Conservation (phyloP, 1,140 invertebrate genomes). For the Propsilocerus akamusi region DNA sequence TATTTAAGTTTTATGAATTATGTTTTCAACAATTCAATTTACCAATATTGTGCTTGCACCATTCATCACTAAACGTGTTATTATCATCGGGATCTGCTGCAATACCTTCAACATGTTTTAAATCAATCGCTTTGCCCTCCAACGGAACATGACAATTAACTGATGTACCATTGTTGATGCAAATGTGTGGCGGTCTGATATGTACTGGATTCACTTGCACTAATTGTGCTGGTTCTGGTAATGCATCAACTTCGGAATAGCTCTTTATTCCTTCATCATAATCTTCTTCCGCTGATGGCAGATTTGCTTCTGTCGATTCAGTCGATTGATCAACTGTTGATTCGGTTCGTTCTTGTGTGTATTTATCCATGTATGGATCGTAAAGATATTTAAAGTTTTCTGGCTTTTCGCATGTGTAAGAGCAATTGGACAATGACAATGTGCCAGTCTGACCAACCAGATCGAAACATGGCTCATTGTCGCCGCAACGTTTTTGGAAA, state of each 20-base stretch:
- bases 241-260: not conserved
- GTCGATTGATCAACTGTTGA: not conserved
- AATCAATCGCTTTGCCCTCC: constrained; percentile 23
- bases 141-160: constrained; percentile 34
- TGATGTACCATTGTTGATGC: constrained; percentile 24
- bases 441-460: constrained; percentile 38
- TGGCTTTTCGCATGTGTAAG: constrained; percentile 32
- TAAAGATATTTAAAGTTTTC: constrained; percentile 19
- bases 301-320: constrained; percentile 17
- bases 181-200: constrained; percentile 37
- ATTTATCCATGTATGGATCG: constrained; percentile 12
- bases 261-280: constrained; percentile 18
- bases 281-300: constrained; percentile 18
- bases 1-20: constrained; percentile 2
- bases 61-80: constrained; percentile 18
- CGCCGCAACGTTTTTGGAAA: constrained; percentile 44
- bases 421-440: constrained; percentile 31
- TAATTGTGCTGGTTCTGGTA: not conserved
- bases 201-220: constrained; percentile 11
- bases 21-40: constrained; percentile 6
- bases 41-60: constrained; percentile 35
- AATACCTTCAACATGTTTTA: constrained; percentile 25
- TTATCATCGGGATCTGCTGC: constrained; percentile 24
- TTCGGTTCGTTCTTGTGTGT: constrained; percentile 14
- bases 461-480: constrained; percentile 35